Percentiles rank a stretch among this genome's conserved stretches.
Conservation (phyloP, 1,140 invertebrate genomes). For the Coptotermes formosanus region DNA sequence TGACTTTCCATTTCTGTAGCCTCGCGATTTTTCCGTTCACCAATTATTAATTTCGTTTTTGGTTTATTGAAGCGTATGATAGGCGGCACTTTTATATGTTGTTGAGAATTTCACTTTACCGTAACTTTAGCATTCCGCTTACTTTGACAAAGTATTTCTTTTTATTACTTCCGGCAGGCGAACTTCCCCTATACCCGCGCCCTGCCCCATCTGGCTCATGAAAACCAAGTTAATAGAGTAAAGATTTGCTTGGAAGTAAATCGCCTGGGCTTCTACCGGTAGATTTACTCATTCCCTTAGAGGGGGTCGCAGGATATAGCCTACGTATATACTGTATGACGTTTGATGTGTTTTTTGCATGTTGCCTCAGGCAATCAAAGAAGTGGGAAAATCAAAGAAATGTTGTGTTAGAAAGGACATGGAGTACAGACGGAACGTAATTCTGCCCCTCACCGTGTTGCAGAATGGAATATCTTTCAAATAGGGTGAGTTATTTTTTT, state of each 20-base stretch:
- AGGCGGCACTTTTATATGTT: no score
- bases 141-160: background rate
- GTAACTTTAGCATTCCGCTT: background rate
- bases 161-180: background rate
- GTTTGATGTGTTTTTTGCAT: background rate
- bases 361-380: background rate
- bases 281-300: background rate
- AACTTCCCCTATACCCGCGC: background rate
- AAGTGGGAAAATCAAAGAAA: background rate
- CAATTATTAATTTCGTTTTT: no score
- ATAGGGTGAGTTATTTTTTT: no score
- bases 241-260: background rate
- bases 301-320: background rate
- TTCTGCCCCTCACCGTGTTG: no score
- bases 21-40: no score
- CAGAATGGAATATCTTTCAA: no score
- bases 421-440: no score
- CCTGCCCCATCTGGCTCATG: no score
- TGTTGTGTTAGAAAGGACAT: no score
- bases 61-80: no score
- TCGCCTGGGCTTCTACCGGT: background rate
- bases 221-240: background rate
- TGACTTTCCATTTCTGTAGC: no score
- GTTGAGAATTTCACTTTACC: background rate
- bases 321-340: background rate